Base-by-base conservation (phyloP, 2,888 invertebrate species). In the Tetragonisca angustula region DNA sequence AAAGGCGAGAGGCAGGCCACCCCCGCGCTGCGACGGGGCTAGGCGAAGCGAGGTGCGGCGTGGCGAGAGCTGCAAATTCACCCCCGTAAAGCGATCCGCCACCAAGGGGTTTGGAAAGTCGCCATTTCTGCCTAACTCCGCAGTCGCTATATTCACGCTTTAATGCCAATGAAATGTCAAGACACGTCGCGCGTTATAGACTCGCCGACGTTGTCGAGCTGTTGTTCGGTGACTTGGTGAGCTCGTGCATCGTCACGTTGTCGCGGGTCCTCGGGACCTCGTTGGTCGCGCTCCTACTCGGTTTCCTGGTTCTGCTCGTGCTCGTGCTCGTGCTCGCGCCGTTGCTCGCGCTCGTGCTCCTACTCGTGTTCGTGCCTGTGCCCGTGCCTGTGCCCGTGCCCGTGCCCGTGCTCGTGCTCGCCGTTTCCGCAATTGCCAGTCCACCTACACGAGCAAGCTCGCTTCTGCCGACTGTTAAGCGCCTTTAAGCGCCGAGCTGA, bases 71-170 rank as follows among this genome's bases (percentile, higher is more conserved):
- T 77, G 88, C 81, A 81, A 89, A 89, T 86, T 87, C 89, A 90
- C 88, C 91, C 89, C 90, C 90, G 84, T 79, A 84, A 72, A 89
- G 87, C 88, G 87, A 83, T 84, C 83, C 86, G 86, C 87, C 87
- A 88, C 85, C 88, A 89, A 87, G 90, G 88, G 88, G 87, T 92
- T 92, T 89, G 91, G 91, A 90, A 90, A 89, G 92, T 92, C 93
- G 93, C 93, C 93, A 94, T 94, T 93, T 92, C 93, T 91, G 90
- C 90, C 91, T 89, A 92, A 91, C 92, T 89, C 92, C 88, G 89
- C 91, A 91, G 91, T 92, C 88, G 89, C 88, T 91, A 89, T 87
- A 89, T 83, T 79, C 84, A 87, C 90, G 86, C 88, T 86, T 90
- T 89, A 90, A 93, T 93, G 91, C 90, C 92, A 91, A 93, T 92